These are phyloP conservation scores for Ischnura elegans DNA, from an alignment of 2,888 invertebrate species.

Conservation along the genomic window DNA sequence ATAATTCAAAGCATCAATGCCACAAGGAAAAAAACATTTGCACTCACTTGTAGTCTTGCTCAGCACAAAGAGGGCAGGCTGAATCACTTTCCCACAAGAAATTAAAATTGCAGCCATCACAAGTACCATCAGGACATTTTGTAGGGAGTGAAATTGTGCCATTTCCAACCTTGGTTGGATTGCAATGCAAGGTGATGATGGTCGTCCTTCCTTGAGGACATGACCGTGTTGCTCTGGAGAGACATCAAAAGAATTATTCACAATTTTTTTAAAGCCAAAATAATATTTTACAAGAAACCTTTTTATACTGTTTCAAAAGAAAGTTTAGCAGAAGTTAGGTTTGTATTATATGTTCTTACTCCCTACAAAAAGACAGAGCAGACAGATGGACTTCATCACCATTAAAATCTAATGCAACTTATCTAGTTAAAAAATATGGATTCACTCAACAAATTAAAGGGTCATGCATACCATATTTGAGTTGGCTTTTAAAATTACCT, in stretches of 20 bases:
- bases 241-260: not conserved
- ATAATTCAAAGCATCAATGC: not conserved
- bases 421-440: not conserved
- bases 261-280: not conserved
- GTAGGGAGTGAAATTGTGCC: conserved; percentile 76
- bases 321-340: too few species aligned
- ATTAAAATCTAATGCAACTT: not conserved
- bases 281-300: not conserved
- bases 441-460: too few species aligned
- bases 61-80: conserved; percentile 80
- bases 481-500: too few species aligned
- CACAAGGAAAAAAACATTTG: not conserved
- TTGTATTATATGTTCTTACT: too few species aligned
- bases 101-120: conserved; percentile 82
- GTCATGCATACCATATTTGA: too few species aligned
- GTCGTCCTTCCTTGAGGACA: conserved; percentile 80
- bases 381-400: too few species aligned
- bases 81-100: conserved; percentile 78
- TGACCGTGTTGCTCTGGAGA: conserved; percentile 76
- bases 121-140: conserved; percentile 81
- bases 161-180: conserved; percentile 75
- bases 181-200: conserved; percentile 80
- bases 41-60: conserved; percentile 77
- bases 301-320: too few species aligned
- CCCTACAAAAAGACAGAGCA: too few species aligned